Percentiles rank a stretch among this genome's conserved stretches.
Evolutionary conservation across 2,888 invertebrate genomes (phyloP).

Genomic region (Abrostola triplasia): DNA sequence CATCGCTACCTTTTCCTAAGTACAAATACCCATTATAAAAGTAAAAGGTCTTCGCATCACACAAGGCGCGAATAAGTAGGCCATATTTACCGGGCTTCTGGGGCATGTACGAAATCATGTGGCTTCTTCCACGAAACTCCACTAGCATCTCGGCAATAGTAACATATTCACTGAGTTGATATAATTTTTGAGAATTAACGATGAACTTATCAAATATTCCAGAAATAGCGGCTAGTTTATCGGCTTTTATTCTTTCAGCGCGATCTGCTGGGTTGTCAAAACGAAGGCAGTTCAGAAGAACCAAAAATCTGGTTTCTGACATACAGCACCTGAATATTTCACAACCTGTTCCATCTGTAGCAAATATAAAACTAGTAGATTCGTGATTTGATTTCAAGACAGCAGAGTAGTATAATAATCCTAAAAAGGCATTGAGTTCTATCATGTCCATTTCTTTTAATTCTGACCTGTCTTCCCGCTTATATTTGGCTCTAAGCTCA

Average conservation of each 20-base stretch:
- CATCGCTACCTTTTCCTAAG: conserved; percentile 13
- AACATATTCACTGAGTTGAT: conserved; percentile 37
- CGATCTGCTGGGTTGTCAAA: conserved; percentile 24
- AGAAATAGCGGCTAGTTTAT: conserved; percentile 21
- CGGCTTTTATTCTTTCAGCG: conserved; percentile 7
- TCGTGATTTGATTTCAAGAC: conserved; percentile 49
- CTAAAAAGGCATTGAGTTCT: conserved; percentile 17
- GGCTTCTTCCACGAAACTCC: conserved; percentile 50
- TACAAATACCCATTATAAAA: conserved; percentile 25
- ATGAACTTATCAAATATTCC: conserved; percentile 25
- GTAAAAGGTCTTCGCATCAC: conserved; percentile 15
- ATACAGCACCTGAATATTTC: conserved; percentile 49
- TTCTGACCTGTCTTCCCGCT: conserved; percentile 8
- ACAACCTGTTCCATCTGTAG: conserved; percentile 47
- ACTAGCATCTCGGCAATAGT: conserved; percentile 54
- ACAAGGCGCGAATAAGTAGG: conserved; percentile 11
- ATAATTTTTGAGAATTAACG: conserved; percentile 12
- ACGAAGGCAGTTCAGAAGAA: conserved; percentile 12
- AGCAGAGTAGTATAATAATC: conserved; percentile 17
- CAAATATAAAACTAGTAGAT: conserved; percentile 40
- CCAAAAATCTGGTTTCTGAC: conserved; percentile 43
- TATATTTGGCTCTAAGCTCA: conserved; percentile 25
- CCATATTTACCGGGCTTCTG: conserved; percentile 37
- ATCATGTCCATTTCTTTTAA: conserved; percentile 9
- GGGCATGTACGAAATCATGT: conserved; percentile 49